phyloP scores from a whole-genome alignment of 1,140 invertebrate genomes.

The Stegodyphus mimosarum region DNA sequence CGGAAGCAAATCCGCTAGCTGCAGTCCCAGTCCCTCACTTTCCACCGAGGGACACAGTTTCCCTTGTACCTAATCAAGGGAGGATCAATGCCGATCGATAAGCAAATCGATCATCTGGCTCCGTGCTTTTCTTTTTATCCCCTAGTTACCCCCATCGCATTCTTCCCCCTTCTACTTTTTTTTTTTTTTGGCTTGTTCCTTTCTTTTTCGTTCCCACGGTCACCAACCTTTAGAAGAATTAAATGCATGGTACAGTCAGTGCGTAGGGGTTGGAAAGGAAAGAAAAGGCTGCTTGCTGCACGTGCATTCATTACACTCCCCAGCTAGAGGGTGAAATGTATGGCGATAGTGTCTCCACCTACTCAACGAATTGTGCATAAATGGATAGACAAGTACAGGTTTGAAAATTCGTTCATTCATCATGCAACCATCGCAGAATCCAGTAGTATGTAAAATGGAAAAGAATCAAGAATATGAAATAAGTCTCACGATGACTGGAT shows the following conservation, averaged over 20 bases:
- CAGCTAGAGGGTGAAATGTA: not conserved
- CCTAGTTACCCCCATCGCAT: not conserved
- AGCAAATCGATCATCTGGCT: slow-evolving; percentile 16
- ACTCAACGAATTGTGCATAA: slow-evolving; percentile 4
- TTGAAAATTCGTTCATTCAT: no score
- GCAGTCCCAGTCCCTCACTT: not conserved
- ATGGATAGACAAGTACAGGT: not conserved
- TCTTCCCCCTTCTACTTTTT: no score
- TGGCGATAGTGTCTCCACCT: slow-evolving; percentile 20
- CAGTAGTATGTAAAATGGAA: no score
- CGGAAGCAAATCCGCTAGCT: slow-evolving; percentile 8
- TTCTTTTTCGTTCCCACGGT: slow-evolving; percentile 13
- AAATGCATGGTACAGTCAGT: no score
- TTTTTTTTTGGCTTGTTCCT: no score
- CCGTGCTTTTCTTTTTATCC: not conserved
- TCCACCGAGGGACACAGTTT: not conserved
- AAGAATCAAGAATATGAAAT: no score
- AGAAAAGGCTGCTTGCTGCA: not conserved
- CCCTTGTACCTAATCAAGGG: slow-evolving; percentile 9
- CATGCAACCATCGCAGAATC: no score
- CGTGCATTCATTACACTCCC: slow-evolving; percentile 8
- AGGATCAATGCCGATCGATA: slow-evolving; percentile 32
- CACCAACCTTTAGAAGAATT: slow-evolving; percentile 8
- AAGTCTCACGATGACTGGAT: no score
- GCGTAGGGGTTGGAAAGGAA: not conserved